Base-by-base conservation (phyloP, 2,888 invertebrate species). In the Thymelicus lineola region DNA sequence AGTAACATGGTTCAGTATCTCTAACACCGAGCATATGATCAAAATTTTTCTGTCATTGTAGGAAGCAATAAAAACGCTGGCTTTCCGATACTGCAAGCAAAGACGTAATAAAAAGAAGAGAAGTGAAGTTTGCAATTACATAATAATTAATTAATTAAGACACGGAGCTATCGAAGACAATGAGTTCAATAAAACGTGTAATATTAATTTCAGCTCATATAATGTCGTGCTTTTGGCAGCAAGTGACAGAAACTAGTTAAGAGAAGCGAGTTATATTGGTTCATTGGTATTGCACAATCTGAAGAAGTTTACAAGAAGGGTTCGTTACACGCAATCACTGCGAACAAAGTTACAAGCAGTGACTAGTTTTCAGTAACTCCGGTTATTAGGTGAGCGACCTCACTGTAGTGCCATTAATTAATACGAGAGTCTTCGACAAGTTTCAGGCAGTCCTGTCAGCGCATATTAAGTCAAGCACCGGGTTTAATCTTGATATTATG, bases 341-440 rank as follows among this genome's bases (percentile, higher is more conserved):
- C 48, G 15, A 15, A 55, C 55, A 28, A 58, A 58, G 28, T 58
- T 38, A 15, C 58, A 9, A 38, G 36, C 36, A n/a, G 35, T 14
- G n/a, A 57, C 28, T 57, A 57, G 58, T 58, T 36, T 58, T 38
- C 28, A 58, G n/a, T 35, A n/a, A 38, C 35, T n/a, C 48, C 50
- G 20, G 48, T 63, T 36, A 62, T 62, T 62, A 50, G 63, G 50
- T 63, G 50, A 63, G 63, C 50, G 63, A 63, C 63, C 63, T 48
- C 20, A 36, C 36, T 63, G 28, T 55, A 63, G 63, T 63, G 62
- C 17, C 63, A 36, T 58, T 15, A 58, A 63, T 63, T 63, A 63
- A 63, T 28, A 63, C 36, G 17, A 63, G 63, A 63, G 63, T 17
- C 63, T 63, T 63, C 63, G 63, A 50, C 48, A 63, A 63, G 48